These are phyloP conservation scores for Lithodes maja DNA, from an alignment of 2,888 invertebrate species.

Conservation along the genomic window DNA sequence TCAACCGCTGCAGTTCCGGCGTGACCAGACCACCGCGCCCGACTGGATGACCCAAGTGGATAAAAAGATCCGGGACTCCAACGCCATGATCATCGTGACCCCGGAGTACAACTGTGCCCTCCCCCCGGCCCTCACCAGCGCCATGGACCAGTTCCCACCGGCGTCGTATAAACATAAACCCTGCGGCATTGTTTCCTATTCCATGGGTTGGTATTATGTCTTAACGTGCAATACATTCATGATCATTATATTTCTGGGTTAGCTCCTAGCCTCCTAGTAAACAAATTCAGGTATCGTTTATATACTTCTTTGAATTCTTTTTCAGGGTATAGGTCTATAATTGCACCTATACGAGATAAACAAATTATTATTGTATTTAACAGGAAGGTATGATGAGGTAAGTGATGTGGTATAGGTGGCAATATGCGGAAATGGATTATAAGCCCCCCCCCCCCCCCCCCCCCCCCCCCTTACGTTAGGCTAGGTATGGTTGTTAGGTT, in stretches of 20 bases:
- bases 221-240: neutral
- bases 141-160: constrained; percentile 76
- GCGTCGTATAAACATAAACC: constrained; percentile 74
- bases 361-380: too few species aligned
- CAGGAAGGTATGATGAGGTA: too few species aligned
- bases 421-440: too few species aligned
- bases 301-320: neutral
- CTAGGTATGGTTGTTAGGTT: too few species aligned
- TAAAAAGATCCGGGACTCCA: constrained; percentile 73
- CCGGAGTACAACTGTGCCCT: constrained; percentile 75
- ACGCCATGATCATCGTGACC: constrained; percentile 75
- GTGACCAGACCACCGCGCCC: constrained; percentile 72
- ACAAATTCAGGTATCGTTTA: neutral
- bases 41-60: constrained; percentile 73
- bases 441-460: too few species aligned
- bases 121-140: constrained; percentile 76
- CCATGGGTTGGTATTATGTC: constrained; percentile 72
- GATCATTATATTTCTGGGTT: neutral
- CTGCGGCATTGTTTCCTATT: constrained; percentile 73
- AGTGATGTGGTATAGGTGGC: too few species aligned
- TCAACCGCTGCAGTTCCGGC: constrained; percentile 73
- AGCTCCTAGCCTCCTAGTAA: neutral
- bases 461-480: too few species aligned
- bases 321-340: too few species aligned
- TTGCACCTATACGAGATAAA: too few species aligned